phyloP scores from a whole-genome alignment of 2,797 vertebrate species.

The Hippoglossus hippoglossus region DNA sequence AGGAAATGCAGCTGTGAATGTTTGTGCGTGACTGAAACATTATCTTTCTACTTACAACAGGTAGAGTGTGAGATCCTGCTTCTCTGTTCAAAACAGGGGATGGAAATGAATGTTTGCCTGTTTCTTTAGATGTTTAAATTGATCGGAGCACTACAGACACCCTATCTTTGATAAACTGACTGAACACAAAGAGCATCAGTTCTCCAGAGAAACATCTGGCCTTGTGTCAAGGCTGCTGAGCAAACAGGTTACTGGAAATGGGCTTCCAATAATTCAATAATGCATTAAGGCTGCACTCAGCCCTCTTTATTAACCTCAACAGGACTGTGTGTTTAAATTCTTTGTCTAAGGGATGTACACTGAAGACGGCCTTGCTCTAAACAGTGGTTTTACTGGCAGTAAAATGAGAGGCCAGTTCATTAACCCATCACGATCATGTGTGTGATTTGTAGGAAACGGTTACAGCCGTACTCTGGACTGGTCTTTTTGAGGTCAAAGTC shows the following conservation, averaged over 20 bases:
- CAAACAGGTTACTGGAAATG: constrained; percentile 52
- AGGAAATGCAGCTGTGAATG: not conserved
- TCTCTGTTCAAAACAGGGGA: constrained; percentile 3
- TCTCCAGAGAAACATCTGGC: constrained; percentile 33
- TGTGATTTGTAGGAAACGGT: too few relatives aligned
- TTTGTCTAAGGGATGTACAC: constrained; percentile 16
- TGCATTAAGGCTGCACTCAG: constrained; percentile 30
- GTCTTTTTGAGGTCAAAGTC: too few relatives aligned
- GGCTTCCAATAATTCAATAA: constrained; percentile 34
- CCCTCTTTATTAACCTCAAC: constrained; percentile 33
- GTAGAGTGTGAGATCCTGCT: not conserved
- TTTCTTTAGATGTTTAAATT: constrained; percentile 27
- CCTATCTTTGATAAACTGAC: constrained; percentile 21
- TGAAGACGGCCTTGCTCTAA: constrained; percentile 1
- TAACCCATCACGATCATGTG: too few relatives aligned
- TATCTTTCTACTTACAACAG: too few relatives aligned
- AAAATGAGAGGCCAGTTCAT: not conserved
- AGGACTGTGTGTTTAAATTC: constrained; percentile 16
- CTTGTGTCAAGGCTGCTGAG: constrained; percentile 27
- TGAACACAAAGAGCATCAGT: constrained; percentile 7
- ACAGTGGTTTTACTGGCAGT: constrained; percentile 6
- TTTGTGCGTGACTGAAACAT: too few relatives aligned
- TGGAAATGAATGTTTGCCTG: constrained; percentile 5
- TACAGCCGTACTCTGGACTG: not conserved
- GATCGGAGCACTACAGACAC: constrained; percentile 24